Evolutionary conservation across 92 coral and sea anemone species (phyloP).

Genomic region (Zoanthus gigantus): DNA sequence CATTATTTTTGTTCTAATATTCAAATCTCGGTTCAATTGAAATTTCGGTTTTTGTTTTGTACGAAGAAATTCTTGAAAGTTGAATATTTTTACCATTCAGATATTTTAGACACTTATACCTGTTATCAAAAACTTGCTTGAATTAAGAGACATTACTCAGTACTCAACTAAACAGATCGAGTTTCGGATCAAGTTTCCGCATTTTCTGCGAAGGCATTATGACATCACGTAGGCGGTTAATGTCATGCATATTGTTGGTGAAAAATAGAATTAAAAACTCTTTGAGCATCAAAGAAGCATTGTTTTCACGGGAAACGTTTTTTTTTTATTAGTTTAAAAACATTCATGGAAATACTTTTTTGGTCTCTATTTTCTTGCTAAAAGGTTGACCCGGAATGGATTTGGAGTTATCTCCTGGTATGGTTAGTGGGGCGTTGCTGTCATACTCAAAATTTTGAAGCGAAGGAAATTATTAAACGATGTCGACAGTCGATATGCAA

Average conservation of each 20-base stretch:
- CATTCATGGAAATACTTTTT: background rate
- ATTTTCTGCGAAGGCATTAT: background rate
- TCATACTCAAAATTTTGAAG: constrained; percentile 17
- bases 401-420: constrained; percentile 31
- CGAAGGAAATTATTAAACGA: constrained; percentile 39
- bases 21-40: background rate
- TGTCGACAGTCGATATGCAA: constrained; percentile 15
- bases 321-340: background rate
- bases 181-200: constrained; percentile 30
- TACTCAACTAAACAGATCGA: background rate
- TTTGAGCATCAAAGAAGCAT: constrained; percentile 23
- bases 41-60: background rate
- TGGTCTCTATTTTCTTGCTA: constrained; percentile 3
- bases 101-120: background rate
- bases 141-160: background rate
- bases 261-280: background rate
- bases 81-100: background rate
- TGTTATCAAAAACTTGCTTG: background rate
- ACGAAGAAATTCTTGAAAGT: no score
- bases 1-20: background rate
- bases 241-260: constrained; percentile 23
- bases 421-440: constrained; percentile 44
- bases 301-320: constrained; percentile 8
- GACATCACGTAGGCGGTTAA: constrained; percentile 42
- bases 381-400: background rate